phyloP scores from a whole-genome alignment of 2,888 invertebrate genomes.

The Volucella zonaria region DNA sequence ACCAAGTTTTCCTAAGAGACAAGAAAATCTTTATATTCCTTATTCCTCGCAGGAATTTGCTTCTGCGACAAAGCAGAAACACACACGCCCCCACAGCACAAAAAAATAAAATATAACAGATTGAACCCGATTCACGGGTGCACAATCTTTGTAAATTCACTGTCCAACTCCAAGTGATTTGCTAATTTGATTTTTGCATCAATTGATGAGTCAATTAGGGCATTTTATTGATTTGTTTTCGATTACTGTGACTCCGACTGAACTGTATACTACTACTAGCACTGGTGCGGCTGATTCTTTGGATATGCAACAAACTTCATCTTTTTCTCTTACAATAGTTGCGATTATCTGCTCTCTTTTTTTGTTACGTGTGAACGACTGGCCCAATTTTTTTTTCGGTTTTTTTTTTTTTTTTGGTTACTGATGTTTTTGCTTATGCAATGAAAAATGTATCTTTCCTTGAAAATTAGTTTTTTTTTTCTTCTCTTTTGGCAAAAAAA shows the following conservation, averaged over 20 bases:
- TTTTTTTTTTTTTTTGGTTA: too few relatives aligned
- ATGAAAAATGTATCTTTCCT: not conserved
- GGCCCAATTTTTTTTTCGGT: not conserved
- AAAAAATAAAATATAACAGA: conserved; percentile 9
- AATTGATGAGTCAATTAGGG: not conserved
- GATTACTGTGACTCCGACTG: not conserved
- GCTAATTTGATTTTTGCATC: not conserved
- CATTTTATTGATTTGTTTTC: conserved; percentile 39
- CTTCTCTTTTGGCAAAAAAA: not conserved
- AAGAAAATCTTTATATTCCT: not conserved
- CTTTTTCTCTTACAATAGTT: conserved; percentile 34
- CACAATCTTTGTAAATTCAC: conserved; percentile 29
- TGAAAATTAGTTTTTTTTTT: not conserved
- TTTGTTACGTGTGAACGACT: conserved; percentile 5
- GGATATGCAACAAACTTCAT: conserved; percentile 44
- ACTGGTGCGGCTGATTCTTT: not conserved
- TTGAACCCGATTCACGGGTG: conserved; percentile 14
- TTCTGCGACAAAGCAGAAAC: conserved; percentile 25
- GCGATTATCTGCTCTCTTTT: conserved; percentile 18
- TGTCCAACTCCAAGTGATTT: not conserved
- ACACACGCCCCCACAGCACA: conserved; percentile 62
- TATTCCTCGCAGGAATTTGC: not conserved
- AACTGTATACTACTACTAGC: conserved; percentile 1
- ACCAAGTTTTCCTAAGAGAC: too few relatives aligned
- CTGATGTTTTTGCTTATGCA: conserved; percentile 10